These are phyloP conservation scores for Scylla paramamosain DNA, from an alignment of 1,140 invertebrate species.

Conservation along the genomic window DNA sequence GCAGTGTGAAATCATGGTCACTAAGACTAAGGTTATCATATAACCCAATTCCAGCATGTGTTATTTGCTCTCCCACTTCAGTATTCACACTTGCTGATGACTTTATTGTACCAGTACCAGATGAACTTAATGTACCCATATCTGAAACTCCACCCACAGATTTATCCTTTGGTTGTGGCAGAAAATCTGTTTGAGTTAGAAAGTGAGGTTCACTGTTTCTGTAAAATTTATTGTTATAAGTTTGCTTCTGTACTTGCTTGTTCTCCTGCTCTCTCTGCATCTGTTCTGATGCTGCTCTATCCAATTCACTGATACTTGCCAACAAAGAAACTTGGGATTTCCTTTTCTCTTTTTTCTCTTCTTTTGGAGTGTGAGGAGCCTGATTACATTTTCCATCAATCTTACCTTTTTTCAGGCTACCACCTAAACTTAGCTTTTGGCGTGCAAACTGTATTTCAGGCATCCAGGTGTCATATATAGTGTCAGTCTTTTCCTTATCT, in stretches of 20 bases:
- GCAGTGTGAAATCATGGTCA: constrained; percentile 9
- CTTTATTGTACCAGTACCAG: constrained; percentile 40
- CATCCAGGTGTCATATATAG: constrained; percentile 70
- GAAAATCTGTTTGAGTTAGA: constrained; percentile 71
- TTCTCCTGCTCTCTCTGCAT: constrained; percentile 84
- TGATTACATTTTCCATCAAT: constrained; percentile 37
- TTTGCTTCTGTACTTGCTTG: constrained; percentile 79
- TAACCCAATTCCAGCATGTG: background rate
- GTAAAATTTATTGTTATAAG: constrained; percentile 78
- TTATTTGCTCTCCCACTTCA: constrained; percentile 51
- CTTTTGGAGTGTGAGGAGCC: constrained; percentile 54
- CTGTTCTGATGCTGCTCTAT: constrained; percentile 88
- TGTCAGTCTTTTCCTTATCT: constrained; percentile 44
- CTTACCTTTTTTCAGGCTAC: constrained; percentile 48
- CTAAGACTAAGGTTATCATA: constrained; percentile 48
- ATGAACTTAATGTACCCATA: constrained; percentile 51
- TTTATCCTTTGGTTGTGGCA: constrained; percentile 39
- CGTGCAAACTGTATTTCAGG: constrained; percentile 70
- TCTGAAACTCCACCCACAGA: constrained; percentile 24
- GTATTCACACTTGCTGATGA: background rate
- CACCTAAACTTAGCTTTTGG: constrained; percentile 52
- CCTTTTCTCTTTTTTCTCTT: constrained; percentile 80
- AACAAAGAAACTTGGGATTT: constrained; percentile 85
- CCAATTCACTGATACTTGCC: constrained; percentile 90
- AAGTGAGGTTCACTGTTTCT: constrained; percentile 74